Percentiles rank a stretch among this genome's conserved stretches.
Conservation (phyloP, 2,797 vertebrate genomes). For the Acrossocheilus wenchowensis region DNA sequence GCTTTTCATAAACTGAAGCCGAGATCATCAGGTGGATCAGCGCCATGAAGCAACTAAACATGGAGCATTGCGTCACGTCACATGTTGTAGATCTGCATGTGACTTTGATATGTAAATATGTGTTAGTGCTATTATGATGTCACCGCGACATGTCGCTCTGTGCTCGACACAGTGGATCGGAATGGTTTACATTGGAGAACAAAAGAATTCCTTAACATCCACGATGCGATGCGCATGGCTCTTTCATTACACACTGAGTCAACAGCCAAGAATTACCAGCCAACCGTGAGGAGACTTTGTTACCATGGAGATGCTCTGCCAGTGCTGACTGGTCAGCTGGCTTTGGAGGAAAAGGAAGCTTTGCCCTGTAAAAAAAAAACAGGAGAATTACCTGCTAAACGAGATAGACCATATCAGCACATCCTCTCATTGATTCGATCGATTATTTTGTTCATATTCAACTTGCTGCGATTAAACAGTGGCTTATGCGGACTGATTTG, state of each 20-base stretch:
- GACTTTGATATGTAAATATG: conserved; percentile 58
- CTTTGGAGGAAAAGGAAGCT: conserved; percentile 44
- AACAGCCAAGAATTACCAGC: conserved; percentile 65
- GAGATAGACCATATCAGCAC: conserved; percentile 42
- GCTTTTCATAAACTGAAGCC: conserved; percentile 49
- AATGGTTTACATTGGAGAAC: conserved; percentile 41
- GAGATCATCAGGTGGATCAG: conserved; percentile 39
- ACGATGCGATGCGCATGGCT: conserved; percentile 56
- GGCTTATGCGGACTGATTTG: conserved; percentile 33
- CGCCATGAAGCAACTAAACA: conserved; percentile 39
- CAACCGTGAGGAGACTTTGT: conserved; percentile 48
- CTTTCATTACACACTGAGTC: conserved; percentile 60
- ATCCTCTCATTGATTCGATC: conserved; percentile 45
- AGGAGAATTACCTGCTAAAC: conserved; percentile 36
- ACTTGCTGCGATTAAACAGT: conserved; percentile 34
- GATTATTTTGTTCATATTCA: conserved; percentile 36
- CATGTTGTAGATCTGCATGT: conserved; percentile 55
- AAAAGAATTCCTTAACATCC: conserved; percentile 55
- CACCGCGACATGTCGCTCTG: conserved; percentile 56
- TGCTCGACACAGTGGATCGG: conserved; percentile 40
- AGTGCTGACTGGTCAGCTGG: conserved; percentile 33
- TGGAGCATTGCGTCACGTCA: conserved; percentile 56
- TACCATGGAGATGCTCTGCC: conserved; percentile 50
- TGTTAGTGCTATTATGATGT: conserved; percentile 58
- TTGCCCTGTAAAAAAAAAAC: conserved; percentile 18